Percentiles rank a stretch among this genome's conserved stretches.
These are phyloP conservation scores for Pseudomyrmex gracilis DNA, from an alignment of 1,140 invertebrate species.

Conservation along the genomic window DNA sequence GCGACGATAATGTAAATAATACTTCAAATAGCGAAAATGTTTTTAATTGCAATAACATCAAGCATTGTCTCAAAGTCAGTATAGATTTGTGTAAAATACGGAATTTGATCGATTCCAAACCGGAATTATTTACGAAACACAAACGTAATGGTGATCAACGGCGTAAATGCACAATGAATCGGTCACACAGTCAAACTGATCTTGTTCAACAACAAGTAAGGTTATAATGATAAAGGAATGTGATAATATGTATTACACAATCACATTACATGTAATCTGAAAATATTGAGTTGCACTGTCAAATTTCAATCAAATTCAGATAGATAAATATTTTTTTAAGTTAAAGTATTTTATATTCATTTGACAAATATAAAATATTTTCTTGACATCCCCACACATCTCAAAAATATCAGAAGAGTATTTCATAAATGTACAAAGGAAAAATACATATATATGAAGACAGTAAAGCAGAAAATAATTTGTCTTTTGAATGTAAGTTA, in stretches of 20 bases:
- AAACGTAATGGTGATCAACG: background rate
- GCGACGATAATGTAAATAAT: conserved; percentile 4
- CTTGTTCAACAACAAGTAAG: background rate
- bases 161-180: background rate
- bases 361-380: too few species aligned
- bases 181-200: background rate
- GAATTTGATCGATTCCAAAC: conserved; percentile 72
- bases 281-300: conserved; percentile 8
- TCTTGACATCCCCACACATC: too few species aligned
- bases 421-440: too few species aligned
- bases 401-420: too few species aligned
- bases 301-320: background rate
- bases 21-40: conserved; percentile 9
- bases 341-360: too few species aligned
- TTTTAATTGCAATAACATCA: background rate
- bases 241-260: too few species aligned
- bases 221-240: background rate
- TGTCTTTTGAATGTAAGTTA: too few species aligned
- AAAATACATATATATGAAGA: too few species aligned
- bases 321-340: background rate
- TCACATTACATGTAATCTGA: too few species aligned
- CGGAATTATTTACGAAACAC: conserved; percentile 72
- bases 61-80: conserved; percentile 76
- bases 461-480: too few species aligned
- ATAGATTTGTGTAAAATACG: conserved; percentile 81